Evolutionary conservation across 2,888 invertebrate species (phyloP).

Genomic region (Dryomyza anilis): DNA sequence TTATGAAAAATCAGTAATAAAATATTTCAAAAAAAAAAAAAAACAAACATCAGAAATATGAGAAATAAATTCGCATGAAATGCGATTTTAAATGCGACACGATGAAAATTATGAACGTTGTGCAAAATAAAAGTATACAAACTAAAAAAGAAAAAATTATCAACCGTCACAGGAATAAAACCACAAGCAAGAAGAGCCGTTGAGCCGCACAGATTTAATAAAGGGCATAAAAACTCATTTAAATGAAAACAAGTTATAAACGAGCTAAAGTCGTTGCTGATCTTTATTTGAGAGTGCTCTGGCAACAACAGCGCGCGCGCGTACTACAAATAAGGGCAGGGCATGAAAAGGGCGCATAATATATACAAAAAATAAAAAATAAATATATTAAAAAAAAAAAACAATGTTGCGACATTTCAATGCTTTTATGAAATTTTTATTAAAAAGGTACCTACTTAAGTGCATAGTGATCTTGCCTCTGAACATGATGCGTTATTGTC

Average conservation of each 20-base stretch:
- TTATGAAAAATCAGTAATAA: constrained; percentile 1
- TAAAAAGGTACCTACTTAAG: constrained; percentile 4
- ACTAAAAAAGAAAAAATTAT: constrained; percentile 9
- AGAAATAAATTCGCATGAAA: constrained; percentile 14
- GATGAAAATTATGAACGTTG: constrained; percentile 15
- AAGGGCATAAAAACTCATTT: constrained; percentile 11
- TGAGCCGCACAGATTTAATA: constrained; percentile 12
- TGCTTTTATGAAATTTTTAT: constrained; percentile 7
- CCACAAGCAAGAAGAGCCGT: no score
- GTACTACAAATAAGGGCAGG: background rate
- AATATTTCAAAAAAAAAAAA: background rate
- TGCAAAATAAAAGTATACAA: no score
- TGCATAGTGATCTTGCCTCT: no score
- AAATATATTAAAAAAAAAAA: background rate
- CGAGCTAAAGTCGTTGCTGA: no score
- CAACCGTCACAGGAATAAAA: no score
- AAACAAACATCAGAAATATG: background rate
- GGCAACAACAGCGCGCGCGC: background rate
- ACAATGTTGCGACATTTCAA: constrained; percentile 29
- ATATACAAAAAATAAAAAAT: background rate
- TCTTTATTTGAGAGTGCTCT: no score
- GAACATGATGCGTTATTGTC: no score
- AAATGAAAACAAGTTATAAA: constrained; percentile 15
- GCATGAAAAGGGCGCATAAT: background rate
- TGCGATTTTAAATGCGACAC: constrained; percentile 28